Percentiles rank a stretch among this genome's conserved stretches.
Conservation (phyloP, 1,140 invertebrate species). For the Brevipalpus yothersi region DNA sequence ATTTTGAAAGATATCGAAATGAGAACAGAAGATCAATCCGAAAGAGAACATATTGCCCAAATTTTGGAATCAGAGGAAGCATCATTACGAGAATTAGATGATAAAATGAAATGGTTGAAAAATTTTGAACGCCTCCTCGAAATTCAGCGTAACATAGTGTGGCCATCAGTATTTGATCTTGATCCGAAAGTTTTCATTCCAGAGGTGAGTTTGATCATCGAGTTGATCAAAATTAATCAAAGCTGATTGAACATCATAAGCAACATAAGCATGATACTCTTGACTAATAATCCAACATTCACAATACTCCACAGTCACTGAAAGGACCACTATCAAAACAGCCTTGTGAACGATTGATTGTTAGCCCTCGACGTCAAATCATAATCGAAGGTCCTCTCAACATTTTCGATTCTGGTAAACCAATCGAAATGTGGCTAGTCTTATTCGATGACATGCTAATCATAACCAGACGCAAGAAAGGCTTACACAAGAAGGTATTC, state of each 20-base stretch:
- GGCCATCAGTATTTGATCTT: conserved; percentile 36
- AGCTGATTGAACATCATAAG: background rate
- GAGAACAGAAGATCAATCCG: conserved; percentile 28
- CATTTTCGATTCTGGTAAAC: conserved; percentile 30
- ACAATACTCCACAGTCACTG: conserved; percentile 23
- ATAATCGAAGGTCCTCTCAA: conserved; percentile 34
- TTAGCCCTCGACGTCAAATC: conserved; percentile 32
- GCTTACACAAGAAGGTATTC: conserved; percentile 28
- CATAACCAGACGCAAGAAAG: conserved; percentile 35
- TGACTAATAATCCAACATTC: background rate
- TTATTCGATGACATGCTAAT: conserved; percentile 45
- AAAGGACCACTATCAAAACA: conserved; percentile 30
- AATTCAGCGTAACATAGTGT: conserved; percentile 37
- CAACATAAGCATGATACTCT: background rate
- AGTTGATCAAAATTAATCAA: background rate
- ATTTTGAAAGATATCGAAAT: conserved; percentile 33
- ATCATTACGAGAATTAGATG: conserved; percentile 36
- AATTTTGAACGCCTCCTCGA: conserved; percentile 42
- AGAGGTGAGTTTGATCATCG: conserved; percentile 22
- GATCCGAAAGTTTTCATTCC: conserved; percentile 37
- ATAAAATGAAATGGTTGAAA: conserved; percentile 44
- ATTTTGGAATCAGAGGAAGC: conserved; percentile 35
- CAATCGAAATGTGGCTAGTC: conserved; percentile 33
- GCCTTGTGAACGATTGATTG: conserved; percentile 39
- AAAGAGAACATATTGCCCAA: conserved; percentile 27